These are phyloP conservation scores for Xanthia icteritia DNA, from an alignment of 2,888 invertebrate species.

Conservation along the genomic window DNA sequence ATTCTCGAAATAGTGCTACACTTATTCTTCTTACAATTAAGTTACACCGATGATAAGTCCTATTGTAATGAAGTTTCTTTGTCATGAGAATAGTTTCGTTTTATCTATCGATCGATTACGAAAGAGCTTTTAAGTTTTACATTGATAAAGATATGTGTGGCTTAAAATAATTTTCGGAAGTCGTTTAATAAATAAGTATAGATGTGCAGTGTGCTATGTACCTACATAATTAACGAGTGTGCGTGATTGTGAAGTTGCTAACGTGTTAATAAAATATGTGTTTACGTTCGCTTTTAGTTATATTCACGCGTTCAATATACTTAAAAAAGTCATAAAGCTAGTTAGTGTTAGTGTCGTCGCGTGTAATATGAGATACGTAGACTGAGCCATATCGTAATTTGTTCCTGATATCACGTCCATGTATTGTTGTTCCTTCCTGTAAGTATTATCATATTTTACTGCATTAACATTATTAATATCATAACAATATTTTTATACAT, in stretches of 20 bases:
- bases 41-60: slow-evolving; percentile 57
- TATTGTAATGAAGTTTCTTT: slow-evolving; percentile 82
- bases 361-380: slow-evolving; percentile 76
- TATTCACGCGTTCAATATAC: slow-evolving; percentile 72
- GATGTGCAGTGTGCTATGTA: slow-evolving; percentile 57
- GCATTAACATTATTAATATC: not conserved
- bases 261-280: slow-evolving; percentile 75
- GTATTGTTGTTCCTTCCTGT: slow-evolving; percentile 91
- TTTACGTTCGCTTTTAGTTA: slow-evolving; percentile 76
- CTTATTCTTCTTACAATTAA: slow-evolving; percentile 59
- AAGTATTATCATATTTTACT: slow-evolving; percentile 75
- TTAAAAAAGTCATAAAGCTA: slow-evolving; percentile 71
- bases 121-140: slow-evolving; percentile 82
- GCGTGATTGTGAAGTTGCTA: slow-evolving; percentile 67
- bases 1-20: slow-evolving; percentile 70
- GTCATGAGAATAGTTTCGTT: slow-evolving; percentile 86
- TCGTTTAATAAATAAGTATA: slow-evolving; percentile 62
- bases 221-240: slow-evolving; percentile 52
- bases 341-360: slow-evolving; percentile 61
- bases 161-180: slow-evolving; percentile 48
- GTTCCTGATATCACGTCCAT: slow-evolving; percentile 85
- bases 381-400: slow-evolving; percentile 71
- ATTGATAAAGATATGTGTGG: slow-evolving; percentile 63
- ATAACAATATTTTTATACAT: not conserved
- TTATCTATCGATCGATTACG: slow-evolving; percentile 89